Base-by-base conservation (phyloP, 1,140 invertebrate genomes). In the Delia radicum region DNA sequence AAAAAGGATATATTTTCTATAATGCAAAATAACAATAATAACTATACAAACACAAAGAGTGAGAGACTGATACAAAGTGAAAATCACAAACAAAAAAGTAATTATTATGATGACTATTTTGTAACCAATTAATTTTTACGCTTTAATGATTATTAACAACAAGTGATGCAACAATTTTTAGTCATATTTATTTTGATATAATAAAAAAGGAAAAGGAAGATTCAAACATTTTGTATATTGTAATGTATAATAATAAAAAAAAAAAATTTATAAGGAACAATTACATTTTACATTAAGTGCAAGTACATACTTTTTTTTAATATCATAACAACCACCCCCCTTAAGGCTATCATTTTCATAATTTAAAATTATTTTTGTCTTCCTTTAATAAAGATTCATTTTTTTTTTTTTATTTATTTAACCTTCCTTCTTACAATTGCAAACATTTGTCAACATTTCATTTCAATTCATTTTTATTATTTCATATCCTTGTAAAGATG, bases 111-210 rank as follows among this genome's bases (percentile, higher is more conserved):
- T 69, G n/a, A n/a, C n/a, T 69, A 69, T 69, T 69, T 69, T 21
- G 65, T 69, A 69, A 69, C 65, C 65, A 69, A 69, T 69, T 69
- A 69, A 69, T 69, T 69, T 69, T 69, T 69, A 69, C 65, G 65
- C 65, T 69, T 69, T 69, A 69, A 69, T 37, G 65, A 69, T 69
- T 69, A 69, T 69, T 69, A 69, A 69, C 65, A 69, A 33, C 65
- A 69, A 33, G n/a, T 21, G 65, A 33, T 33, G 65, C 65, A 69
- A 37, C 65, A 33, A 69, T 33, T 65, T 65, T 8, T 24, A n/a
- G 27, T n/a, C 2, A 65, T 2, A n/a, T 65, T 6, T 5, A 15
- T 13, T 42, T 42, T 42, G 12, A 15, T 42, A 15, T 10, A 1
- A 15, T 42, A 12, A 37, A 12, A 33, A 33, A 33, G 31, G 31